Base-by-base conservation (phyloP, 2,888 invertebrate species). In the Acrobasis suavella region DNA sequence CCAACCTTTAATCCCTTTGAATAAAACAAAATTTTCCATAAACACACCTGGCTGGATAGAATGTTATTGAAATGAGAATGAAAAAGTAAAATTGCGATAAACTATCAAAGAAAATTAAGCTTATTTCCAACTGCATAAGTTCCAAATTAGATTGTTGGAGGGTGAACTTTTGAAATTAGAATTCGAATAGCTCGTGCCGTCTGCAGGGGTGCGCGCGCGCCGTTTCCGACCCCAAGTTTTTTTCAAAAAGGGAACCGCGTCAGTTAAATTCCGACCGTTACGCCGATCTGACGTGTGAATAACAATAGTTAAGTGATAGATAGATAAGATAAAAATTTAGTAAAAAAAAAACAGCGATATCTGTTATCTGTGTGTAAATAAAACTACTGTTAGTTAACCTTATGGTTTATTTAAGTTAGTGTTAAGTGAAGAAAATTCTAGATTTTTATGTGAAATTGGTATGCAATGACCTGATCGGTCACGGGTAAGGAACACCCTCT, bases 121-220 rank as follows among this genome's bases (percentile, higher is more conserved):
- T 49, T 63, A 75, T 69, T 17, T 0, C 0, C 0, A 0, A 1
- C 0, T 0, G 0, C 0, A n/a, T 67, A 78, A 54, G 59, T 49
- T 51, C 8, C 2, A 69, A 67, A 69, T 64, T 69, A 0, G 9
- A 63, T 63, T 59, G 14, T 8, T 12, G 15, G 7, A 10, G 9
- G 63, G 59, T 60, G 14, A n/a, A 62, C 62, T 60, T 64, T 65
- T 66, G 16, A 73, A 72, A 69, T 68, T 69, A 32, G 50, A 63
- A 58, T 69, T 65, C 65, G 69, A 70, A 78, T 70, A 79, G 87
- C 90, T 85, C 90, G 91, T 90, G 89, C 90, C 81, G 68, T 74
- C 71, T 68, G 76, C 76, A 83, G 80, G 91, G 91, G 90, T 91
- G 91, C 91, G 91, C 86, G 70, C 72, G 80, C 88, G 90, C 83